Base-by-base conservation (phyloP, 1,140 invertebrate species). In the Tetraneura akinire region DNA sequence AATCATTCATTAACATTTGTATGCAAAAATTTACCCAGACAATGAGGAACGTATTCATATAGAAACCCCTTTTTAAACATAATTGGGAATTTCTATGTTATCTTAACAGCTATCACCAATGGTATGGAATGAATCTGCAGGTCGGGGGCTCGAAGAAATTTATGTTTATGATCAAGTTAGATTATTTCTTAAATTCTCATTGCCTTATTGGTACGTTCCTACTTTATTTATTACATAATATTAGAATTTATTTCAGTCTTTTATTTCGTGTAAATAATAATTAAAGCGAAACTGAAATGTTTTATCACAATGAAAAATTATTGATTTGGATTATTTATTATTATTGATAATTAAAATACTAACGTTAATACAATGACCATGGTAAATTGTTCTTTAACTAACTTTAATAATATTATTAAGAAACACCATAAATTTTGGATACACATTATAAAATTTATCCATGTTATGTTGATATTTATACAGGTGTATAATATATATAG, bases 181-280 rank as follows among this genome's bases (percentile, higher is more conserved):
- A 57, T 78, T 78, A 78, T 57, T 62, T 78, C 55, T 60, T 60
- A 78, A 78, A 78, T 78, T 78, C 37, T 60, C 53, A 78, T 78
- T 62, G 45, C 55, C 47, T 53, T 42, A 55, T 74, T 55, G 74
- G 53, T 78, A 78, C 14, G 74, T 78, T 78, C 74, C 74, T 78
- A 78, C 37, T 42, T 62, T 62, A 78, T 78, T 78, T 45, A 45
- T 78, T 55, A 37, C 26, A 21, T 57, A 74, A 53, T 21, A 57
- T 74, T 78, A 45, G 55, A 78, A 57, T 62, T 78, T 78, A 78
- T 62, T 78, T 62, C 71, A 42, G 49, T 37, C 23, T 37, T 74
- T 78, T 78, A n/a, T 60, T 78, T 78, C 47, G 74, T 78, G 71
- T 74, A 74, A 37, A 74, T 74, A 74, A 74, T 57, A 74, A 78